Conservation (phyloP, 2,888 invertebrate genomes). For the Tachina grossa region DNA sequence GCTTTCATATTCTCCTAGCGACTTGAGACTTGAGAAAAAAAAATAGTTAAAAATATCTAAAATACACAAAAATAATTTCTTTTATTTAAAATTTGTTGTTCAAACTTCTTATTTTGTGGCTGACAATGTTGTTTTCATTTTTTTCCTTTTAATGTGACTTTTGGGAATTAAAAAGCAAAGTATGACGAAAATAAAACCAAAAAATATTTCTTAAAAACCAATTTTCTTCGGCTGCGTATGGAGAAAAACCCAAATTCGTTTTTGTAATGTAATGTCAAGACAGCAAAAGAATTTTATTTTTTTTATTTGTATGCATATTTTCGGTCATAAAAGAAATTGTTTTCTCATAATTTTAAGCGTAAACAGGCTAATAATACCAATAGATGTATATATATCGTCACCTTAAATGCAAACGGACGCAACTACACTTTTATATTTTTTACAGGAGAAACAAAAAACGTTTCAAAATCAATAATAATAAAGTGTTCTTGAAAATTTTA, state of each 20-base stretch:
- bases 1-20: neutral
- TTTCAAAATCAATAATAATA: no score
- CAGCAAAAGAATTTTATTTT: conserved; percentile 12
- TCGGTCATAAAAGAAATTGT: conserved; percentile 72
- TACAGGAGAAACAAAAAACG: no score
- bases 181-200: conserved; percentile 70
- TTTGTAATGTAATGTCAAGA: conserved; percentile 21
- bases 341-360: conserved; percentile 59
- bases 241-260: neutral
- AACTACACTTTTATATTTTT: no score
- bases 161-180: conserved; percentile 75
- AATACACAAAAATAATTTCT: conserved; percentile 49
- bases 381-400: no score
- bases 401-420: no score
- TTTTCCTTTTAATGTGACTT: conserved; percentile 60
- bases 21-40: neutral
- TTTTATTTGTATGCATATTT: no score
- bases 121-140: conserved; percentile 7
- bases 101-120: conserved; percentile 15
- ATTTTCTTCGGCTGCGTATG: conserved; percentile 75
- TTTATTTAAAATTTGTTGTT: conserved; percentile 37
- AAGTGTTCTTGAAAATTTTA: no score
- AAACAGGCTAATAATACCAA: conserved; percentile 45
- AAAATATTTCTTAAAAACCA: conserved; percentile 80
- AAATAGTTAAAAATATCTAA: conserved; percentile 32